These are phyloP conservation scores for Yoshiicerus persimilis DNA, from an alignment of 1,140 invertebrate species.

Conservation along the genomic window DNA sequence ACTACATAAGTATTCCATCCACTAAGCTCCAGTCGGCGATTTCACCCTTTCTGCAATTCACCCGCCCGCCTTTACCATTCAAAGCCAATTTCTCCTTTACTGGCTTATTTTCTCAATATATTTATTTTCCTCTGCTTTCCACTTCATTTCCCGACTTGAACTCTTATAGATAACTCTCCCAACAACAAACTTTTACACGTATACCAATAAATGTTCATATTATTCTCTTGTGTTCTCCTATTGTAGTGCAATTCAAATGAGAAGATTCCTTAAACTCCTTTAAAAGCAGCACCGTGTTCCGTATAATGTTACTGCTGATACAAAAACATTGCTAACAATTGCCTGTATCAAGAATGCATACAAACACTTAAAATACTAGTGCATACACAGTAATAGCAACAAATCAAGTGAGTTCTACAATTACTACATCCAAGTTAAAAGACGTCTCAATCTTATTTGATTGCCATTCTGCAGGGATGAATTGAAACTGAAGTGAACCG, in stretches of 20 bases:
- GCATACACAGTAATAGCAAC: not conserved
- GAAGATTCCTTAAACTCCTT: too few relatives aligned
- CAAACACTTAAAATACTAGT: not conserved
- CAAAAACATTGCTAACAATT: not conserved
- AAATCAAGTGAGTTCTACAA: not conserved
- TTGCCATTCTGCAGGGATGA: not conserved
- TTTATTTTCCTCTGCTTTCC: not conserved
- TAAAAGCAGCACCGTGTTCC: not conserved
- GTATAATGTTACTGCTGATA: not conserved
- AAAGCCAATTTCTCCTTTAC: conserved; percentile 14
- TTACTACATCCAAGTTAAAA: not conserved
- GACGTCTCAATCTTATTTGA: conserved; percentile 18
- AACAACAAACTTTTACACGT: not conserved
- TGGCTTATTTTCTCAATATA: not conserved
- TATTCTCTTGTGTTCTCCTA: not conserved
- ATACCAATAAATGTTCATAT: not conserved
- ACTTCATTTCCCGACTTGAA: not conserved
- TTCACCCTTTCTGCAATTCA: not conserved
- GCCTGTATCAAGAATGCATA: not conserved
- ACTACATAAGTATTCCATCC: not conserved
- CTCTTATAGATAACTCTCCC: not conserved
- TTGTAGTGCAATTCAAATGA: too few relatives aligned
- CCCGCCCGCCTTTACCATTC: not conserved
- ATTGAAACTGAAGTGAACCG: not conserved
- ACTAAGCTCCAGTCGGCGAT: not conserved